Evolutionary conservation across 2,113 vertebrate genomes (phyloP).

Genomic region (Scolopax mira): DNA sequence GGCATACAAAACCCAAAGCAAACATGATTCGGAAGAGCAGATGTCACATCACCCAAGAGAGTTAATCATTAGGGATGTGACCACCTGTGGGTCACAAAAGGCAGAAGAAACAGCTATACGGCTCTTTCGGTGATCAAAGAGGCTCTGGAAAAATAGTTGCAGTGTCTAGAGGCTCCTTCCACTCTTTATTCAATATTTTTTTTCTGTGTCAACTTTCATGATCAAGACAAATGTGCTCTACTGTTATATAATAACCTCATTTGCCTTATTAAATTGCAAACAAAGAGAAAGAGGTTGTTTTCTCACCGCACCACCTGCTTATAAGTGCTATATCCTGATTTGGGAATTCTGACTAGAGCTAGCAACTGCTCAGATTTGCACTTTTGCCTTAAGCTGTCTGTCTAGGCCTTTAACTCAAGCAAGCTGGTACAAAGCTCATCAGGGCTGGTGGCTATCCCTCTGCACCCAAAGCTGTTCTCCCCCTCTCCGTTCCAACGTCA

Average conservation of each 20-base stretch:
- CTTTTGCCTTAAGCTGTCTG: not conserved
- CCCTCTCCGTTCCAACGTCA: not conserved
- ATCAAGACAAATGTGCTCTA: not conserved
- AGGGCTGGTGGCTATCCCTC: not conserved
- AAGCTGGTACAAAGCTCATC: not conserved
- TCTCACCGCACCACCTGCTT: not conserved
- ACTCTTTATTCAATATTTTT: not conserved
- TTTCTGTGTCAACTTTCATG: not conserved
- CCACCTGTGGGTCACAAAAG: not conserved
- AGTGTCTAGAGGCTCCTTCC: not conserved
- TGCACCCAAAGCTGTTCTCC: not conserved
- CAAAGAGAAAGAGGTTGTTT: not conserved
- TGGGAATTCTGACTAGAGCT: not conserved
- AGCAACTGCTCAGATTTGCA: not conserved
- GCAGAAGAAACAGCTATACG: not conserved
- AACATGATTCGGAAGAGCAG: not conserved
- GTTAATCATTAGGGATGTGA: not conserved
- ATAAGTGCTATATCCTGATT: not conserved
- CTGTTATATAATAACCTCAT: constrained; percentile 22
- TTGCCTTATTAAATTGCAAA: constrained; percentile 6
- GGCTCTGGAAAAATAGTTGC: not conserved
- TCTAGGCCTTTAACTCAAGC: not conserved
- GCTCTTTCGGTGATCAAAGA: not conserved
- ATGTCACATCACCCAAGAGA: not conserved
- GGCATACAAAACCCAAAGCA: not conserved